Evolutionary conservation across 1,140 invertebrate genomes (phyloP).

Genomic region (Papilio polyxenes): DNA sequence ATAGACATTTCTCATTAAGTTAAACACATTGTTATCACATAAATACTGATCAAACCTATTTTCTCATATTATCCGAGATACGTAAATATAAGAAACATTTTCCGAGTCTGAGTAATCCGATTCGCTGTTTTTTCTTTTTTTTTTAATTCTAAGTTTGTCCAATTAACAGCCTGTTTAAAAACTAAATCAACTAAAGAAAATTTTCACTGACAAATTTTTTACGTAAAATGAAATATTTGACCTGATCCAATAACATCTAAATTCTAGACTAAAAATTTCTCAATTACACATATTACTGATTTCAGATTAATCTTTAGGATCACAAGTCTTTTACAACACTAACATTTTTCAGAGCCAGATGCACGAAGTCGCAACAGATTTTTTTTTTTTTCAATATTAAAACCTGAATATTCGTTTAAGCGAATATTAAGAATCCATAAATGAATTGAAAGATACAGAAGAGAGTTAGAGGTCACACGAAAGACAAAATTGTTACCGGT

Average conservation of each 20-base stretch:
- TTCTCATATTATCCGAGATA: neutral
- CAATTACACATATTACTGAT: neutral
- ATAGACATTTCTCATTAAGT: neutral
- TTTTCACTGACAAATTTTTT: too few species aligned
- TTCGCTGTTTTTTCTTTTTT: neutral
- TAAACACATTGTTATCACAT: neutral
- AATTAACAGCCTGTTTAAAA: neutral
- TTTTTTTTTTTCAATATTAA: too few species aligned
- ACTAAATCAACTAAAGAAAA: neutral
- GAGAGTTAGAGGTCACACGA: conserved; percentile 8
- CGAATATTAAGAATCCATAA: neutral
- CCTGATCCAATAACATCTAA: neutral
- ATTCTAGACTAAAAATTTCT: neutral
- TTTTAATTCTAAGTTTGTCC: too few species aligned
- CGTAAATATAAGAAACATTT: neutral
- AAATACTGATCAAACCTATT: neutral
- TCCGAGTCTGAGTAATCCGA: neutral
- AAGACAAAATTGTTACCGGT: conserved; percentile 30
- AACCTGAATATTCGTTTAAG: neutral
- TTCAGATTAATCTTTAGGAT: neutral
- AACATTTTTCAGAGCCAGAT: neutral
- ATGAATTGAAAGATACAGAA: neutral
- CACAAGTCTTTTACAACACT: neutral
- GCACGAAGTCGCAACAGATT: too few species aligned
- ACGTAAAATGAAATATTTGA: neutral